Evolutionary conservation across 2,797 vertebrate genomes (phyloP), one percentile per base, ranked within the genome.

Genomic region (Aphelocoma californica): DNA sequence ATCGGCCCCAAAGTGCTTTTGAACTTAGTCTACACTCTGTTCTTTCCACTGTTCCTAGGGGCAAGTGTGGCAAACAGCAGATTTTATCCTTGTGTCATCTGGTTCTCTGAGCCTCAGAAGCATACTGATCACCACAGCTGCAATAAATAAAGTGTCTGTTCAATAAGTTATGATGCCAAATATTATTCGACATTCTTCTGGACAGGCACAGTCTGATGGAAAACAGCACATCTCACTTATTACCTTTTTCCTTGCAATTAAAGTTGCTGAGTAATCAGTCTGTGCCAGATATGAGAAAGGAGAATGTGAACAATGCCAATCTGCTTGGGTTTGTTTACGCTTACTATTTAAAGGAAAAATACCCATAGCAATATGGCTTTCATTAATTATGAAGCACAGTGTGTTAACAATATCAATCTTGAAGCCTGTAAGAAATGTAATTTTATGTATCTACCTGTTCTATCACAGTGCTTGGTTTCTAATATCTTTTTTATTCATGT

Each of bases 101-200:
- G 96, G 85, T 96, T 66, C 86, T 94, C 89, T 93, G 92, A 97
- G 53, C 69, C 77, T 65, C 78, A 88, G 94, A 98, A 97, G 89
- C 94, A 94, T 88, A 92, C 86, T 83, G 92, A 96, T 97, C 90
- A 88, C 78, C 84, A 96, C 97, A 98, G 96, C 94, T 97, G 97
- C 81, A 97, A 94, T 95, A 97, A 96, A 97, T 98, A 97, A 98
- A 97, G 60, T 95, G 88, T 94, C 92, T 95, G 56, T 94, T 97
- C 94, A 94, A 50, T 94, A 90, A 65, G 48, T 91, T 97, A 88
- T 84, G 61, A 94, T 97, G 92, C 87, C 93, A 98, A 97, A 95
- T 97, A 96, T 96, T 96, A 95, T 96, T 96, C 92, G 88, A 78
- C 91, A 95, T 97, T 97, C 93, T 96, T 97, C 97, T 96, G 94